Conservation (phyloP, 2,797 vertebrate species). For the Crax fasciolata region DNA sequence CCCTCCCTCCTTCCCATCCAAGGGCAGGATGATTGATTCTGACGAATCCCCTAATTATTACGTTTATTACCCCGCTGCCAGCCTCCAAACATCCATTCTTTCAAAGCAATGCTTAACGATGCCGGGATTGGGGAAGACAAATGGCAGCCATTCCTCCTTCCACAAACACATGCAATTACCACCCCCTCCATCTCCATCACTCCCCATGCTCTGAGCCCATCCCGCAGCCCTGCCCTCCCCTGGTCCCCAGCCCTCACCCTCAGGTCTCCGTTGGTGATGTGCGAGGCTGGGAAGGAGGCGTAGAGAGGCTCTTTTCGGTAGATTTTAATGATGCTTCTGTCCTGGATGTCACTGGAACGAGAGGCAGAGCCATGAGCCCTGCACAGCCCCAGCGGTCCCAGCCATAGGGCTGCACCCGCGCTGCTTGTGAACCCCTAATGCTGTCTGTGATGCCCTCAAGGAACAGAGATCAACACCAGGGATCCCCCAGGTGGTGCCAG, state of each 20-base stretch:
- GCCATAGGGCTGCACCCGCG: neutral
- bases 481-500: neutral
- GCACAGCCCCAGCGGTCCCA: neutral
- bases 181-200: fast-evolving
- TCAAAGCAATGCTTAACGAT: slow-evolving; percentile 17
- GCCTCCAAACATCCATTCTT: neutral
- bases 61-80: neutral
- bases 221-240: fast-evolving
- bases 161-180: neutral
- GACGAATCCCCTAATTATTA: slow-evolving; percentile 64
- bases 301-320: slow-evolving; percentile 98
- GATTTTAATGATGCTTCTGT: slow-evolving; percentile 99
- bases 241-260: slow-evolving; percentile 86
- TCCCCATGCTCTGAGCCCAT: neutral
- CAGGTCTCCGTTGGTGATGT: slow-evolving; percentile 96
- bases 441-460: fast-evolving
- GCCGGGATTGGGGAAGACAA: fast-evolving
- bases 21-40: slow-evolving; percentile 4
- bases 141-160: neutral
- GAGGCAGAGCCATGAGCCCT: neutral
- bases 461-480: neutral
- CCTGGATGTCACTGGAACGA: slow-evolving; percentile 92
- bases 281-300: slow-evolving; percentile 93
- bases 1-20: neutral
- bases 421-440: neutral